Conservation (phyloP, 2,113 vertebrate species). For the Ariopsis seemanni region DNA sequence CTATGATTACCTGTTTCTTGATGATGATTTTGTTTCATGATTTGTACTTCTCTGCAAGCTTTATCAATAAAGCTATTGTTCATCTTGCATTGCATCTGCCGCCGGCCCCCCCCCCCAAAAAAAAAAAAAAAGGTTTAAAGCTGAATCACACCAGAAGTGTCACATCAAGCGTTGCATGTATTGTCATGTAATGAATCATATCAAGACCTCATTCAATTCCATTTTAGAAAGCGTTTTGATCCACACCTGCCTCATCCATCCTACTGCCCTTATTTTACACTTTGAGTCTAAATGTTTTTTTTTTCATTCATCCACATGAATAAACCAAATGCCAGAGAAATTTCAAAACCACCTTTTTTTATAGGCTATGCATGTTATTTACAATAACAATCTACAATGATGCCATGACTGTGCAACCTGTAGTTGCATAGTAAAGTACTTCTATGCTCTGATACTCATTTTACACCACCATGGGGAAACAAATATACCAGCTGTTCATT, state of each 20-base stretch:
- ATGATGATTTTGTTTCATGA: no score
- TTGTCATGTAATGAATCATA: not conserved
- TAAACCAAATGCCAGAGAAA: not conserved
- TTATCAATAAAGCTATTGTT: no score
- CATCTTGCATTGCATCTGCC: no score
- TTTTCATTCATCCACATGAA: not conserved
- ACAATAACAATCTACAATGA: not conserved
- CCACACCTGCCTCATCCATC: not conserved
- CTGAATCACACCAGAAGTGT: not conserved
- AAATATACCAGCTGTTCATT: not conserved
- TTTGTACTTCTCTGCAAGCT: no score
- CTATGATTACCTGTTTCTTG: no score
- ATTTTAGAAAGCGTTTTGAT: not conserved
- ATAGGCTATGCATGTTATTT: not conserved
- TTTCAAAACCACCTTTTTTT: not conserved
- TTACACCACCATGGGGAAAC: not conserved
- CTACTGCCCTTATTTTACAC: not conserved
- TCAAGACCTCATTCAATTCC: not conserved
- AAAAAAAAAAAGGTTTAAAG: not conserved
- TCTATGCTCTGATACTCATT: not conserved
- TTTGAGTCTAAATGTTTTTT: not conserved
- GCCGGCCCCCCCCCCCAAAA: no score
- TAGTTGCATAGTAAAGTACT: not conserved
- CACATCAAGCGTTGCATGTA: not conserved
- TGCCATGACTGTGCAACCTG: not conserved